Base-by-base conservation (phyloP, 2,113 vertebrate species). In the Okapia johnstoni region DNA sequence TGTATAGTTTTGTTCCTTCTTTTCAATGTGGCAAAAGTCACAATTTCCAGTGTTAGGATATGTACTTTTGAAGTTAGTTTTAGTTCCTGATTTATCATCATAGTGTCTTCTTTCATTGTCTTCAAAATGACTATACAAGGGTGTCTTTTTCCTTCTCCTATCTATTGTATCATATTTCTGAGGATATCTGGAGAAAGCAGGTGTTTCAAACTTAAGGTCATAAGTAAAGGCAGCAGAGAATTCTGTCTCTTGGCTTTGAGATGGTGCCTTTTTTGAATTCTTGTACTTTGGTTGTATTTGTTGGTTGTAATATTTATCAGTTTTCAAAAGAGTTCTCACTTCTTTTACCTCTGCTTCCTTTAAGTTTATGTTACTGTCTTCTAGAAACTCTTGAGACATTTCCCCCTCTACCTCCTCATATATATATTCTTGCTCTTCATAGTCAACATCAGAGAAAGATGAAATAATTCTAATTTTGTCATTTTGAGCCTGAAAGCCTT, bases 391-490 rank as follows among this genome's bases (percentile, higher is more conserved):
- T 96, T 99, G 99, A 94, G 99, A 98, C 79, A 98, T 97, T 91
- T 98, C 98, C 88, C 99, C 99, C 93, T 98, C 98, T 97, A 98
- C 97, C 30, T 98, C 97, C 97, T 99, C 99, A 98, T 99, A 99
- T 98, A 99, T 99, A 94, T 96, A 98, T 96, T 99, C 99, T 98
- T 99, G 99, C 21, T 99, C 99, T 93, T 99, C 99, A 96, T 98
- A 99, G 94, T 99, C 99, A 99, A 98, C 98, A 97, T 99, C 99
- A 93, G 98, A 99, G 97, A 99, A 99, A 98, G 99, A 98, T 61
- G 99, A 99, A 98, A 99, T 99, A 98, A 99, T 99, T 97, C 99
- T 99, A 98, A 99, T 99, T 98, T 98, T 99, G 95, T 98, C 99
- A 98, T 98, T 99, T 99, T 96, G 99, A 99, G 88, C 99, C 99